phyloP scores from a whole-genome alignment of 2,113 vertebrate species.

The Carlito syrichta region DNA sequence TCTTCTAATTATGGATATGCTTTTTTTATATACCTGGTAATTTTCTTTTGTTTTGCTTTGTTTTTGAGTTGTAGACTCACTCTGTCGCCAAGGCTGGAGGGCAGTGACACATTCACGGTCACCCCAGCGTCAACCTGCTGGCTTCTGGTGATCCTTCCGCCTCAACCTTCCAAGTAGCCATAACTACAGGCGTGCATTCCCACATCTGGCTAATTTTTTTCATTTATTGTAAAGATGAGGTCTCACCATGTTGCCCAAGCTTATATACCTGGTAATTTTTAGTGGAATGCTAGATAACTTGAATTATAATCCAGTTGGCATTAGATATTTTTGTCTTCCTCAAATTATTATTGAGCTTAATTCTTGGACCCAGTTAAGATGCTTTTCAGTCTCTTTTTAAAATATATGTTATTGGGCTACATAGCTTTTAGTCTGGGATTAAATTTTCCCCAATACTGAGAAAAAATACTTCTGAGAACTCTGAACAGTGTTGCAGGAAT shows the following conservation, averaged over 20 bases:
- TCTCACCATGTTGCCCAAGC: too few relatives aligned
- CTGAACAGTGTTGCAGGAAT: not conserved
- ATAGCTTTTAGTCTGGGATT: not conserved
- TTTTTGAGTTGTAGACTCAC: too few relatives aligned
- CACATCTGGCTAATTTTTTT: not conserved
- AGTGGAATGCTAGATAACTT: not conserved
- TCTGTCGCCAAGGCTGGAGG: too few relatives aligned
- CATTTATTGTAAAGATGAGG: too few relatives aligned
- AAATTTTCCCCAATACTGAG: not conserved
- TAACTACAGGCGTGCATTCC: too few relatives aligned
- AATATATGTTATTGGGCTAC: not conserved
- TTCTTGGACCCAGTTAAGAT: not conserved
- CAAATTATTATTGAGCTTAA: not conserved
- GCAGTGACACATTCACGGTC: too few relatives aligned
- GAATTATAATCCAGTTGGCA: not conserved
- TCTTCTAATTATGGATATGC: too few relatives aligned
- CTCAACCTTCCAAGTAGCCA: too few relatives aligned
- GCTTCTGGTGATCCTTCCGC: too few relatives aligned
- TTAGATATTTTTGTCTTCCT: not conserved
- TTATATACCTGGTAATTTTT: not conserved
- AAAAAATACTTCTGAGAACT: not conserved
- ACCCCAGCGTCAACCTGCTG: too few relatives aligned
- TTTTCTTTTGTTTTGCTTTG: too few relatives aligned
- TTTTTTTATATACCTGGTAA: too few relatives aligned
- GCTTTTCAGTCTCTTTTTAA: not conserved